Conservation (phyloP, 37 sponge, comb jelly and placozoan genomes). For the Lycopodina hypogea region DNA sequence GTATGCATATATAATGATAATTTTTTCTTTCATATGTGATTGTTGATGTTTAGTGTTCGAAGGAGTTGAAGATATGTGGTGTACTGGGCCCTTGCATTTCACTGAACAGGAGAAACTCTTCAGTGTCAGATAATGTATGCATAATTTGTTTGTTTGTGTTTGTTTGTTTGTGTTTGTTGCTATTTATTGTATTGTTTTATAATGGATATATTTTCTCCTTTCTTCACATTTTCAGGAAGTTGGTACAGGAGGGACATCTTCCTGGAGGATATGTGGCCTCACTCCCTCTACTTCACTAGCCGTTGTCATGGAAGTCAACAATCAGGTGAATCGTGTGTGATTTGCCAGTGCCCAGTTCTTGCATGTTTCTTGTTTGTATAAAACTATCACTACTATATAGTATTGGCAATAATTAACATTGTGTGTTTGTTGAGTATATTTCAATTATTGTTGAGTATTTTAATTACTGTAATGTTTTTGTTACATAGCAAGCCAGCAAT, state of each 20-base stretch:
- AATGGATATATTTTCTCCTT: neutral
- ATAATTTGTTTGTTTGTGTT: neutral
- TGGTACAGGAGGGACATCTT: conserved; percentile 90
- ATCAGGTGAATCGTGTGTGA: conserved; percentile 57
- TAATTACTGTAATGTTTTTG: neutral
- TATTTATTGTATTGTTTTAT: neutral
- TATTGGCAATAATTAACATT: too few relatives aligned
- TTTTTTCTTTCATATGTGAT: too few relatives aligned
- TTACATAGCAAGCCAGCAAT: conserved; percentile 64
- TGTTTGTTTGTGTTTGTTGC: too few relatives aligned
- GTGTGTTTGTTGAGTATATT: too few relatives aligned
- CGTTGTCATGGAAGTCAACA: conserved; percentile 86
- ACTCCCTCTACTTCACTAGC: conserved; percentile 82
- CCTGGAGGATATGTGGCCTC: conserved; percentile 89
- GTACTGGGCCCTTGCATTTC: conserved; percentile 90
- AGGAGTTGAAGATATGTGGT: conserved; percentile 89
- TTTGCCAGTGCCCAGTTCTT: neutral
- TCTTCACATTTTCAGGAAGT: conserved; percentile 77
- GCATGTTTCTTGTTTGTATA: neutral
- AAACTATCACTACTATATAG: too few relatives aligned
- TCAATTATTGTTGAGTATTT: neutral
- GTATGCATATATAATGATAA: too few relatives aligned
- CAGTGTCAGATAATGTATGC: conserved; percentile 89
- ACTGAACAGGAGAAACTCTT: conserved; percentile 66
- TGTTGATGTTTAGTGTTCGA: conserved; percentile 59